Base-by-base conservation (phyloP, 1,140 invertebrate species). In the Lethocerus indicus region DNA sequence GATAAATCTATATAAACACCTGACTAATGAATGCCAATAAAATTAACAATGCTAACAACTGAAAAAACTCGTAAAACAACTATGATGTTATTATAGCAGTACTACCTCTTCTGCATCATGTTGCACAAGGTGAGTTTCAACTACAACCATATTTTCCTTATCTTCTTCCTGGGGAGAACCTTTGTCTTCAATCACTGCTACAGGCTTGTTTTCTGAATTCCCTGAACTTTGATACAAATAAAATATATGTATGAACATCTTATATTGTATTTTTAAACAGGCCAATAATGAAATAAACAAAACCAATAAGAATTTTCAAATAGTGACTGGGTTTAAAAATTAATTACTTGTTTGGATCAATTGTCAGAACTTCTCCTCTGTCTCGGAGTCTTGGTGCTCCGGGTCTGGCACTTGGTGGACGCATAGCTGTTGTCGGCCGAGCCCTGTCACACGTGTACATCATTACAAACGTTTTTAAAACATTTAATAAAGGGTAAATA, bases 371-470 rank as follows among this genome's bases (percentile, higher is more conserved):
- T 50, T 63, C 72, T 55, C 60, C 62, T 62, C 63, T 75, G 28
- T 62, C 70, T 58, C 71, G 68, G 49, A 81, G 64, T 48, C 77
- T 69, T 6, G 84, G 83, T 23, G 83, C 83, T 40, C 81, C 81
- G 1, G 83, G 83, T 49, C 83, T 69, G 14, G 81, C 80, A 52
- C 82, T 86, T 0, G 77, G 73, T 4, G 83, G 83, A 35, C 40
- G 18, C n/a, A 37, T 25, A 40, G 52, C 53, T 35, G 55, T 63
- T 59, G 51, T 37, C 3, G 56, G 54, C 41, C 56, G 41, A n/a
- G 45, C 40, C 16, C 46, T 48, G 32, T n/a, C 18, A 39, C n/a
- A n/a, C n/a, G n/a, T n/a, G n/a, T n/a, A n/a, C n/a, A n/a, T n/a
- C n/a, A n/a, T n/a, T n/a, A n/a, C n/a, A n/a, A n/a, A n/a, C n/a